These are phyloP conservation scores for Aleiodes leptofemur DNA, from an alignment of 2,888 invertebrate genomes.

Conservation along the genomic window DNA sequence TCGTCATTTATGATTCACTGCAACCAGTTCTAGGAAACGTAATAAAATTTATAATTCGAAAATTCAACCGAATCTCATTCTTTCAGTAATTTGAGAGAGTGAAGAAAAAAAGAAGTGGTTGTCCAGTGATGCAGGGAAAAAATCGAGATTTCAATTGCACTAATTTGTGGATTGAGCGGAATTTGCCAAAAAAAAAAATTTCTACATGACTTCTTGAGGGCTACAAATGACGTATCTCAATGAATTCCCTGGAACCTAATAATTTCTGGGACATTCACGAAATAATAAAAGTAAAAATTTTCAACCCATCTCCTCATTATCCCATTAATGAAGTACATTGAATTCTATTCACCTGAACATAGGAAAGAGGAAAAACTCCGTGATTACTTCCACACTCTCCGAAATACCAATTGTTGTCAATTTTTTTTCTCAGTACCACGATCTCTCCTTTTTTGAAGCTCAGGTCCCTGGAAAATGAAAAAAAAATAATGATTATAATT, in stretches of 20 bases:
- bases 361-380: constrained; percentile 90
- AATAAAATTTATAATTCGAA: too few relatives aligned
- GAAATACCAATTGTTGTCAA: constrained; percentile 91
- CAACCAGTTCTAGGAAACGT: too few relatives aligned
- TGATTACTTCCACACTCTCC: constrained; percentile 87
- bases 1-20: too few relatives aligned
- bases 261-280: too few relatives aligned
- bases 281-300: constrained; percentile 3
- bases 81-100: constrained; percentile 5
- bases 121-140: too few relatives aligned
- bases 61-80: background rate
- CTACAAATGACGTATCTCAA: too few relatives aligned
- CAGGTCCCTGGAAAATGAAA: constrained; percentile 80
- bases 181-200: too few relatives aligned
- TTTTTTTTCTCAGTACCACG: constrained; percentile 85
- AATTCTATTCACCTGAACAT: constrained; percentile 82
- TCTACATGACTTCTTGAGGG: background rate
- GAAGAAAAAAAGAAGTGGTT: too few relatives aligned
- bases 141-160: too few relatives aligned
- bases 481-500: constrained; percentile 19
- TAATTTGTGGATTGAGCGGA: too few relatives aligned
- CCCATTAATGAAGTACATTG: background rate
- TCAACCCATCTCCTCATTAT: background rate
- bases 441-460: constrained; percentile 91
- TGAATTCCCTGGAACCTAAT: too few relatives aligned